phyloP scores from a whole-genome alignment of 2,797 vertebrate genomes.

The Gymnopithys bicolor region DNA sequence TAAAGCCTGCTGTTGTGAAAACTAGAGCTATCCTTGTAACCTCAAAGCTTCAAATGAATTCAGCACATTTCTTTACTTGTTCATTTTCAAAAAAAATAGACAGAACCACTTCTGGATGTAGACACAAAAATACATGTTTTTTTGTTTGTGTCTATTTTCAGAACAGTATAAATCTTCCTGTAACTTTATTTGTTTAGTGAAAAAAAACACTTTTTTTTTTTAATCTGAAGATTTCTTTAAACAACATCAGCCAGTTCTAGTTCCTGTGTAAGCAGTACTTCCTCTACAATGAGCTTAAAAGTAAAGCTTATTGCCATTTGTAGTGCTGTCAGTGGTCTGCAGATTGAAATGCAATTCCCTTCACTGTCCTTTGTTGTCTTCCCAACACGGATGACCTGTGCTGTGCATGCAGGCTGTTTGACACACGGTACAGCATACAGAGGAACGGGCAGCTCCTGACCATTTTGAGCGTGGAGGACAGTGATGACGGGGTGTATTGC shows the following conservation, averaged over 20 bases:
- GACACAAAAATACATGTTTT: background rate
- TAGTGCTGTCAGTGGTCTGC: accelerated
- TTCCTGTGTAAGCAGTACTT: background rate
- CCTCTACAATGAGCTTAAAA: background rate
- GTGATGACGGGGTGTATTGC: conserved; percentile 93
- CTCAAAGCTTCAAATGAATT: background rate
- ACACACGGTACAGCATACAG: conserved; percentile 88
- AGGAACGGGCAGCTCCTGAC: conserved; percentile 92
- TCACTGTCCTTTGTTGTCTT: accelerated
- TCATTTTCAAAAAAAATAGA: background rate
- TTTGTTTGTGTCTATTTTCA: background rate
- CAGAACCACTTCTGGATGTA: background rate
- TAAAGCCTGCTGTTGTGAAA: background rate
- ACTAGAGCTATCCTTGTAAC: background rate
- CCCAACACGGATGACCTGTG: background rate
- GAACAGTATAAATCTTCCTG: background rate
- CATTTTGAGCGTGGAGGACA: conserved; percentile 90
- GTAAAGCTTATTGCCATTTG: background rate
- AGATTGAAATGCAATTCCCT: background rate
- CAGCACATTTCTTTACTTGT: background rate
- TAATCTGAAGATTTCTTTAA: background rate
- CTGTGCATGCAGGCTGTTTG: conserved; percentile 84
- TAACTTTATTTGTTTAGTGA: background rate
- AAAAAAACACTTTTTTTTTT: background rate
- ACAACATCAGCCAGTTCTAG: background rate